These are phyloP conservation scores for Dysdera silvatica DNA, from an alignment of 1,140 invertebrate genomes.

Conservation along the genomic window DNA sequence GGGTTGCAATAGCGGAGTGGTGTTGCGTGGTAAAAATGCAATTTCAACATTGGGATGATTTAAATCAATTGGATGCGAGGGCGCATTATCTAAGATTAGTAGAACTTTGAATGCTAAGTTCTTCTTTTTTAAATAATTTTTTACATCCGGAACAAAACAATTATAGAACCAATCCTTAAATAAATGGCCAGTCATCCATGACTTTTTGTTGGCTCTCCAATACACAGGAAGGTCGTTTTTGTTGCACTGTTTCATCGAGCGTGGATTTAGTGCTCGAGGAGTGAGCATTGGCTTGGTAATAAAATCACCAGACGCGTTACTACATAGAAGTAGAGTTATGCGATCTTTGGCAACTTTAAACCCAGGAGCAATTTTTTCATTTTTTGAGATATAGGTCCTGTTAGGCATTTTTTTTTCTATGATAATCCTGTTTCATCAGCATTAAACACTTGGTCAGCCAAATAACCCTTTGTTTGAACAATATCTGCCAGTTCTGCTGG, in stretches of 20 bases:
- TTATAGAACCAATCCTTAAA: too few relatives aligned
- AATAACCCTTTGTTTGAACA: background rate
- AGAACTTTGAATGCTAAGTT: slow-evolving; percentile 12
- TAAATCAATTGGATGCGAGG: background rate
- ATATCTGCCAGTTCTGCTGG: background rate
- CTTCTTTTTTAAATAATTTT: slow-evolving; percentile 9
- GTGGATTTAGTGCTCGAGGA: background rate
- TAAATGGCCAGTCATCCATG: background rate
- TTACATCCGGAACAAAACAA: too few relatives aligned
- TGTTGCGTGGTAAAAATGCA: too few relatives aligned
- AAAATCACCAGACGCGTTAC: background rate
- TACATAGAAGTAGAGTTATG: background rate
- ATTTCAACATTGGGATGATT: slow-evolving; percentile 5
- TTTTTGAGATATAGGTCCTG: too few relatives aligned
- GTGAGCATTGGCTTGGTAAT: background rate
- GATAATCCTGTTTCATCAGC: background rate
- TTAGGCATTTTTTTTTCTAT: too few relatives aligned
- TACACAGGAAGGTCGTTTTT: background rate
- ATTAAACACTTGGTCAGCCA: slow-evolving; percentile 6
- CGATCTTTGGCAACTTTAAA: background rate
- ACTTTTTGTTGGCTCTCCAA: background rate
- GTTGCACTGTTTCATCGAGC: background rate
- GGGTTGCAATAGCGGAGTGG: too few relatives aligned
- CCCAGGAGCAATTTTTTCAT: too few relatives aligned
- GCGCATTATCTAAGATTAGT: background rate